These are phyloP conservation scores for Beris chalybata DNA, from an alignment of 2,888 invertebrate genomes.

Conservation along the genomic window DNA sequence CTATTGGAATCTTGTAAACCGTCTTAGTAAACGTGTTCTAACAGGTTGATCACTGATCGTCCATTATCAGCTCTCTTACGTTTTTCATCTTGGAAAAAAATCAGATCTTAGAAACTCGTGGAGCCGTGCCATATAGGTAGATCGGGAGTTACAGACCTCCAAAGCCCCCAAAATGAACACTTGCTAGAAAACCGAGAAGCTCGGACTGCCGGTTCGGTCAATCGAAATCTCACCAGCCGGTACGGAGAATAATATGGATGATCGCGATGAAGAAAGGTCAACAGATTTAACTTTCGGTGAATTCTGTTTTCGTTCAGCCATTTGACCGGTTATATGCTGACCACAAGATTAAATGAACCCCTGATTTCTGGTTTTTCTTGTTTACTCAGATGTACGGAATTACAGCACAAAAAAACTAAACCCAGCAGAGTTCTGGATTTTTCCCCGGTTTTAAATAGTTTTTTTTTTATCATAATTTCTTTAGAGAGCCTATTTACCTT, in stretches of 20 bases:
- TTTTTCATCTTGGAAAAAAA: slow-evolving; percentile 10
- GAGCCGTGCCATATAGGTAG: too few species aligned
- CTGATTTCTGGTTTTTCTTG: slow-evolving; percentile 29
- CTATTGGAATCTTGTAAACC: too few species aligned
- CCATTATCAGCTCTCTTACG: slow-evolving; percentile 13
- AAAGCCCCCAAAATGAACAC: too few species aligned
- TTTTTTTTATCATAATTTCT: too few species aligned
- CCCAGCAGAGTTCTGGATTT: slow-evolving; percentile 13
- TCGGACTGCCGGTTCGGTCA: too few species aligned
- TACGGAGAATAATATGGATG: neutral
- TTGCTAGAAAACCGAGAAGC: too few species aligned
- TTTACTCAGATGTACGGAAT: slow-evolving; percentile 22
- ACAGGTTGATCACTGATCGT: slow-evolving; percentile 16
- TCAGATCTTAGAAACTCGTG: too few species aligned
- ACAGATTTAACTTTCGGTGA: slow-evolving; percentile 25
- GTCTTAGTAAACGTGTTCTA: slow-evolving; percentile 10
- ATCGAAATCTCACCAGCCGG: too few species aligned
- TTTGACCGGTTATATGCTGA: neutral
- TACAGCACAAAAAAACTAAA: slow-evolving; percentile 16
- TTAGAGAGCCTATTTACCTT: too few species aligned
- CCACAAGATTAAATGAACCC: slow-evolving; percentile 17
- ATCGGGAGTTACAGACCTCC: too few species aligned
- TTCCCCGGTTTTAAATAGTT: neutral
- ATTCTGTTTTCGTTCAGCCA: slow-evolving; percentile 2
- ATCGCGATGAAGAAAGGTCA: slow-evolving; percentile 23